A percentile compares a stretch with the other conserved stretches of the same genome.
Evolutionary conservation across 2,113 vertebrate species (phyloP).

Genomic region (Numida meleagris): DNA sequence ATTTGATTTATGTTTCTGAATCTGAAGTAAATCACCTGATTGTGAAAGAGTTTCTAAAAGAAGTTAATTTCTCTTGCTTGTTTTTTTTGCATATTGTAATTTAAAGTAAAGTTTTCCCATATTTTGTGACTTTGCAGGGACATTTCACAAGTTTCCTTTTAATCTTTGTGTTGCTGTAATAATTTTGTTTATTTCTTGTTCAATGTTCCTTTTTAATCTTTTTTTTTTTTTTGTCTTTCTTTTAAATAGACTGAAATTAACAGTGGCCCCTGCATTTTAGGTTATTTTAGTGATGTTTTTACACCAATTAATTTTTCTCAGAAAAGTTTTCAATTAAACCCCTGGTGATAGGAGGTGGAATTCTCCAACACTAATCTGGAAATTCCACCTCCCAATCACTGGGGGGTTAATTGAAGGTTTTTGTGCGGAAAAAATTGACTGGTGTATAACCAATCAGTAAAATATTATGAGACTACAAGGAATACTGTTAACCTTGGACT

Average conservation of each 20-base stretch:
- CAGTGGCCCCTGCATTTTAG: constrained; percentile 16
- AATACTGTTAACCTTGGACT: constrained; percentile 36
- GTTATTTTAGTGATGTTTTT: constrained; percentile 45
- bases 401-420: constrained; percentile 55
- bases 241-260: constrained; percentile 31
- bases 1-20: constrained; percentile 60
- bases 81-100: constrained; percentile 57
- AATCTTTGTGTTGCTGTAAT: background rate
- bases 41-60: constrained; percentile 59
- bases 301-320: constrained; percentile 53
- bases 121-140: constrained; percentile 41
- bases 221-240: background rate
- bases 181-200: constrained; percentile 38
- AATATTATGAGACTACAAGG: constrained; percentile 27
- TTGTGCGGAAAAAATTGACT: constrained; percentile 36
- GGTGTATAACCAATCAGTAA: constrained; percentile 42
- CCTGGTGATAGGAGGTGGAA: constrained; percentile 47
- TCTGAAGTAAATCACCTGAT: constrained; percentile 66
- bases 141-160: constrained; percentile 30
- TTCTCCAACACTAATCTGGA: constrained; percentile 32
- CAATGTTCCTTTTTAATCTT: background rate
- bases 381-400: constrained; percentile 30
- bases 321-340: constrained; percentile 61
- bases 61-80: constrained; percentile 65
- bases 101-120: constrained; percentile 51